These are phyloP conservation scores for Colletes gigas DNA, from an alignment of 1,140 invertebrate species.

Conservation along the genomic window DNA sequence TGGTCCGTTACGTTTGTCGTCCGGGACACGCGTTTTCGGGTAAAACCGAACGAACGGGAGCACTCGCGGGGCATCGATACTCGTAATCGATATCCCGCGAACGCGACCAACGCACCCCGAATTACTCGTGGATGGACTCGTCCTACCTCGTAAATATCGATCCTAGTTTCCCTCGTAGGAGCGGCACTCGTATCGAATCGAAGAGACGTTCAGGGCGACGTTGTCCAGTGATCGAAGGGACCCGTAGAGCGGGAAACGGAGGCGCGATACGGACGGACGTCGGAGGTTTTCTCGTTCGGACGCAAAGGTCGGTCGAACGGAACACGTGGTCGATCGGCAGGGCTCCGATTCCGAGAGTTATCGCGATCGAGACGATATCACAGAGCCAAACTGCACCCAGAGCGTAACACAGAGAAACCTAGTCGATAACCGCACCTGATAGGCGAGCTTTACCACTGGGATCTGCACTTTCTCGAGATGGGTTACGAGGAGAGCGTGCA, in stretches of 20 bases:
- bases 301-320: neutral
- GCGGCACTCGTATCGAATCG: constrained; percentile 29
- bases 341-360: neutral
- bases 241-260: neutral
- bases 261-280: neutral
- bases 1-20: neutral
- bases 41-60: too few species aligned
- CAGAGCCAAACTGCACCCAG: neutral
- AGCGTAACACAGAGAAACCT: neutral
- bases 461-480: neutral
- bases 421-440: too few species aligned
- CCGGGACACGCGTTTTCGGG: too few species aligned
- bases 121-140: constrained; percentile 7
- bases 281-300: neutral
- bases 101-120: neutral
- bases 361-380: neutral
- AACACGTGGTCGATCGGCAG: constrained; percentile 16
- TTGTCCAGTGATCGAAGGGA: neutral
- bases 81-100: neutral
- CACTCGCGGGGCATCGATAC: neutral
- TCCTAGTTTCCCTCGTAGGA: constrained; percentile 40
- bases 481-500: neutral
- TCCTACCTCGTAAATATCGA: constrained; percentile 67
- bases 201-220: neutral
- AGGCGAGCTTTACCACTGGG: too few species aligned